A percentile compares a stretch with the other conserved stretches of the same genome.
Evolutionary conservation across 2,888 invertebrate genomes (phyloP).

Genomic region (Stenurella melanura): DNA sequence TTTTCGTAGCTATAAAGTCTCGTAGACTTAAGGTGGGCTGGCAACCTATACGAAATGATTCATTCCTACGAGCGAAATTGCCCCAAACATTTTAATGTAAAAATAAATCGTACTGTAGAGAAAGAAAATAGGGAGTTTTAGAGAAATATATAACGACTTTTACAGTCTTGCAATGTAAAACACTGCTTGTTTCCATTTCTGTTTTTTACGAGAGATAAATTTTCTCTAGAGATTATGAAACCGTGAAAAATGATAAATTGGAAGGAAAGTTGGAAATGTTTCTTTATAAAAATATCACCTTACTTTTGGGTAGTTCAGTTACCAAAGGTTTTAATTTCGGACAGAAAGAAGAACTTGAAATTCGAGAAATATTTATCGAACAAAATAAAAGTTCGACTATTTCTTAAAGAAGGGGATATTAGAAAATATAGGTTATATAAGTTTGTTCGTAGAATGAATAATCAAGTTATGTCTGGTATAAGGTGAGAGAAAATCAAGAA

Average conservation of each 20-base stretch:
- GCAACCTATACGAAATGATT: conserved; percentile 51
- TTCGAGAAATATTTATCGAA: no score
- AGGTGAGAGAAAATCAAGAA: no score
- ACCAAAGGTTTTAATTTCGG: no score
- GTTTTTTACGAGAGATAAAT: conserved; percentile 4
- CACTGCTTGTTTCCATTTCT: conserved; percentile 10
- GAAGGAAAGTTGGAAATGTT: not conserved
- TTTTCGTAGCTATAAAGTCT: conserved; percentile 67
- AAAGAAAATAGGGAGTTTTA: conserved; percentile 32
- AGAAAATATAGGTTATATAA: no score
- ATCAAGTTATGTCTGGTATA: no score
- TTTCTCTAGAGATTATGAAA: not conserved
- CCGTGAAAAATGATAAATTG: conserved; percentile 11
- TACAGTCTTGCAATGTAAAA: conserved; percentile 26
- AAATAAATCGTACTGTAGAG: conserved; percentile 36
- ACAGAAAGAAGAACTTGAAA: no score
- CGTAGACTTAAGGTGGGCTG: conserved; percentile 47
- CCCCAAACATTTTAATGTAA: conserved; percentile 40
- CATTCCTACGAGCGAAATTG: conserved; percentile 45
- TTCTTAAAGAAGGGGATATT: no score
- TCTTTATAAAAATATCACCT: no score
- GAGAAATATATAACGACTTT: conserved; percentile 32
- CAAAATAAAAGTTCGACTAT: no score
- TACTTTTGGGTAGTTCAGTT: no score
- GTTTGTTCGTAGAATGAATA: no score